Evolutionary conservation across 2,113 vertebrate species (phyloP), one percentile per base, ranked within the genome.

Genomic region (Prochilodus magdalenae): DNA sequence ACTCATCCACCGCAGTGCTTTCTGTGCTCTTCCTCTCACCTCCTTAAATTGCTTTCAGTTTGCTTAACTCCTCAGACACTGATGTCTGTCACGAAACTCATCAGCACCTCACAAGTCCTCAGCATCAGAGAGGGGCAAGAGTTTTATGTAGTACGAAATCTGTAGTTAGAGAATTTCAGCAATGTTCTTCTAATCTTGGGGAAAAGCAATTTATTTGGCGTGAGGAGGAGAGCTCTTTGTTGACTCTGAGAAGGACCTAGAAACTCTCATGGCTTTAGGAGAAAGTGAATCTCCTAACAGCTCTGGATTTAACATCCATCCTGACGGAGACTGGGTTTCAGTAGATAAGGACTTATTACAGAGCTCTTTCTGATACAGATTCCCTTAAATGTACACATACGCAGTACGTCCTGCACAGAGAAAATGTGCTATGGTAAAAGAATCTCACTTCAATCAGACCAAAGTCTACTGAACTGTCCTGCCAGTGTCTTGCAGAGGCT

Each of bases 231-330:
- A 63, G 60, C 60, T 63, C 13, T 27, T 63, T 63, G 13, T 63
- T 27, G 57, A 59, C 57, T 59, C 57, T 51, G 20, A 60, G 57
- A 24, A 60, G 36, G 24, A 59, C n/a, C 63, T 7, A 24, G 47
- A 11, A 53, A 63, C 73, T 76, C 36, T 47, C 44, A 10, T 47
- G 62, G 67, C 55, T 47, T 49, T 71, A 66, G 55, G 26, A 85
- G 85, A 73, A 72, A 33, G 53, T 7, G 60, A 26, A 60, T 26
- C 77, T 62, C 44, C 30, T 76, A 24, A 75, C 53, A 47, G 73
- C 62, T 73, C 40, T 26, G 36, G 60, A 79, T 85, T 81, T 80
- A 86, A 86, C 89, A 88, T 87, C 84, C 29, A 60, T 2, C 24
- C 27, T 69, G 75, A 75, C 49, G 27, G 18, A 62, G 74, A 70